Percentiles rank a stretch among this genome's conserved stretches.
phyloP scores from a whole-genome alignment of 2,113 vertebrate genomes.

The Hippocampus mohnikei region DNA sequence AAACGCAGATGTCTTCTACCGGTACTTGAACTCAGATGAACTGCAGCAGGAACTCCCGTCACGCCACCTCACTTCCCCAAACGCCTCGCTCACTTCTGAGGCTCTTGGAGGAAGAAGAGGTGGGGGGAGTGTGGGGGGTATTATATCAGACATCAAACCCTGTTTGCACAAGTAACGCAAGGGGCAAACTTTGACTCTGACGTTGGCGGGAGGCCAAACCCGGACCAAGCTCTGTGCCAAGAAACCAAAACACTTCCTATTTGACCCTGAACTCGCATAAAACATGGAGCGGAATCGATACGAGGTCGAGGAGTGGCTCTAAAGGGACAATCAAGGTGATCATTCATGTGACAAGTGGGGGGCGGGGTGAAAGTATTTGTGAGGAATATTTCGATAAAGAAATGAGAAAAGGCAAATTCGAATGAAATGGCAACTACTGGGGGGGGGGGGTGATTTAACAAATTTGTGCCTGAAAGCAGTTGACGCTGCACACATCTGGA shows the following conservation, averaged over 20 bases:
- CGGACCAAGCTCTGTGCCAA: slow-evolving; percentile 51
- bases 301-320: slow-evolving; percentile 30
- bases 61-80: slow-evolving; percentile 31
- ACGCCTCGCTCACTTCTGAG: slow-evolving; percentile 45
- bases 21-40: slow-evolving; percentile 26
- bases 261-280: slow-evolving; percentile 48
- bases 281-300: slow-evolving; percentile 56
- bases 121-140: slow-evolving; percentile 5
- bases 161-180: slow-evolving; percentile 66
- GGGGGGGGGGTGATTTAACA: slow-evolving; percentile 39
- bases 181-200: slow-evolving; percentile 65
- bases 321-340: slow-evolving; percentile 20
- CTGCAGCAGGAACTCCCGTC: slow-evolving; percentile 27
- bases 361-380: too few relatives aligned
- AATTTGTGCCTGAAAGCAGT: slow-evolving; percentile 35
- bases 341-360: slow-evolving; percentile 16
- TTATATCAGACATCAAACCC: slow-evolving; percentile 53
- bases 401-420: slow-evolving; percentile 19
- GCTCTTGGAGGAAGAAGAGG: slow-evolving; percentile 26
- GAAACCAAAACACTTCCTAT: slow-evolving; percentile 67
- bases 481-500: slow-evolving; percentile 45
- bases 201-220: slow-evolving; percentile 44
- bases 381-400: slow-evolving; percentile 18
- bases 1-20: slow-evolving; percentile 45
- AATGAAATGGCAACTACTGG: neutral